phyloP scores from a whole-genome alignment of 2,888 invertebrate species.

The Patella depressa region DNA sequence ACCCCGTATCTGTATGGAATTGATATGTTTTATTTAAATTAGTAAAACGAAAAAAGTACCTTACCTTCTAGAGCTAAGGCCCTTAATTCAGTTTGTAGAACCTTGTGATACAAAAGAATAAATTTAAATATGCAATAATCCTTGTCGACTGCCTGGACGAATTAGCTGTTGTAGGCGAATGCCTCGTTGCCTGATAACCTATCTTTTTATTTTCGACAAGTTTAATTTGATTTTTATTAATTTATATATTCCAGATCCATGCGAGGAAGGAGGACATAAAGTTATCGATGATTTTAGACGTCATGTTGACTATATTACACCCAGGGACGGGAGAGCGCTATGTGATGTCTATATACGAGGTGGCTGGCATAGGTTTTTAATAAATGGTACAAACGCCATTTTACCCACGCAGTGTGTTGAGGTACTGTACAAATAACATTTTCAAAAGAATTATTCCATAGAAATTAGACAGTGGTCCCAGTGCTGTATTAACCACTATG shows the following conservation, averaged over 20 bases:
- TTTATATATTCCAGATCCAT: conserved; percentile 35
- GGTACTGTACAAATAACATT: conserved; percentile 22
- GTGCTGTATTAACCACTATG: too few species aligned
- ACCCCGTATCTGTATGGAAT: too few species aligned
- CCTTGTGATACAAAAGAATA: too few species aligned
- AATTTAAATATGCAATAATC: too few species aligned
- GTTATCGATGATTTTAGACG: conserved; percentile 42
- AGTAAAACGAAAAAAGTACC: too few species aligned
- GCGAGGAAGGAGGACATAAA: conserved; percentile 29
- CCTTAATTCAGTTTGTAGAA: too few species aligned
- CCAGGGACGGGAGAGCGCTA: conserved; percentile 16
- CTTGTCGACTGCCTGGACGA: too few species aligned
- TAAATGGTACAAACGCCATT: conserved; percentile 43
- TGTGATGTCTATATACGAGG: conserved; percentile 39
- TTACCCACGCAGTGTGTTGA: conserved; percentile 43
- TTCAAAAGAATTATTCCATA: not conserved
- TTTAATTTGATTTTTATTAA: not conserved
- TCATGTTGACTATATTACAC: conserved; percentile 20
- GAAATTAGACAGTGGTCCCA: too few species aligned
- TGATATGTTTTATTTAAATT: too few species aligned
- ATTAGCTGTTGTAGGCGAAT: too few species aligned
- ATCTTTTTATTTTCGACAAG: not conserved
- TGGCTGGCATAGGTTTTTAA: conserved; percentile 44
- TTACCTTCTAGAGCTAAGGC: too few species aligned
- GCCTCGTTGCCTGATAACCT: too few species aligned